Evolutionary conservation across 2,888 invertebrate species (phyloP).

Genomic region (Pseudococcus jackbeardsleyi): DNA sequence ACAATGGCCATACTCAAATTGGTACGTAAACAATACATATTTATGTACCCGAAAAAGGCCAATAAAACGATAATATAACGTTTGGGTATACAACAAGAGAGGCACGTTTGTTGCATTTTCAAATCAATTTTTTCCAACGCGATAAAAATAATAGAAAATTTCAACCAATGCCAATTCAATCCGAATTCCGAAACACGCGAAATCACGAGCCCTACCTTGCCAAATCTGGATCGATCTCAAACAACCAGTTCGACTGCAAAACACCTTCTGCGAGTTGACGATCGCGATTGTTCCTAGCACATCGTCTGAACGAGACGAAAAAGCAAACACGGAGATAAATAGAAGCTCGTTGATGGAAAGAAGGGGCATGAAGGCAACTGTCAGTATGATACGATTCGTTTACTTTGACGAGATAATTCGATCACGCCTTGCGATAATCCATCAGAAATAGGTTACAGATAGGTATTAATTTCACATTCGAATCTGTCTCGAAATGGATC

Average conservation of each 20-base stretch:
- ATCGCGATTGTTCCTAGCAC: no score
- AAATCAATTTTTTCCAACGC: background rate
- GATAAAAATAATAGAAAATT: background rate
- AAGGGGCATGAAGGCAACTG: background rate
- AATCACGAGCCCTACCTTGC: background rate
- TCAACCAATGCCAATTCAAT: background rate
- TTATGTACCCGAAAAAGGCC: constrained; percentile 56
- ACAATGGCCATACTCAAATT: constrained; percentile 59
- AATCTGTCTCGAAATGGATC: background rate
- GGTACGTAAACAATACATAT: constrained; percentile 57
- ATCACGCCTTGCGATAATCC: background rate
- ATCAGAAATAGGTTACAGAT: background rate
- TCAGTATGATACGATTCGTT: background rate
- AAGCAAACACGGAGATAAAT: no score
- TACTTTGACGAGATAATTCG: background rate
- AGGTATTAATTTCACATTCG: background rate
- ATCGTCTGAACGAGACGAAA: no score
- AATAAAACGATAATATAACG: constrained; percentile 46
- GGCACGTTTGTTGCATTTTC: background rate
- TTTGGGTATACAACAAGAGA: constrained; percentile 39
- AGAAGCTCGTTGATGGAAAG: no score
- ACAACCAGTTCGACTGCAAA: no score
- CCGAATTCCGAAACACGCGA: no score
- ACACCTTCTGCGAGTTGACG: no score
- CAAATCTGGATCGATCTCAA: no score